Base-by-base conservation (phyloP, 2,888 invertebrate genomes). In the Drosophila fulvimacula region DNA sequence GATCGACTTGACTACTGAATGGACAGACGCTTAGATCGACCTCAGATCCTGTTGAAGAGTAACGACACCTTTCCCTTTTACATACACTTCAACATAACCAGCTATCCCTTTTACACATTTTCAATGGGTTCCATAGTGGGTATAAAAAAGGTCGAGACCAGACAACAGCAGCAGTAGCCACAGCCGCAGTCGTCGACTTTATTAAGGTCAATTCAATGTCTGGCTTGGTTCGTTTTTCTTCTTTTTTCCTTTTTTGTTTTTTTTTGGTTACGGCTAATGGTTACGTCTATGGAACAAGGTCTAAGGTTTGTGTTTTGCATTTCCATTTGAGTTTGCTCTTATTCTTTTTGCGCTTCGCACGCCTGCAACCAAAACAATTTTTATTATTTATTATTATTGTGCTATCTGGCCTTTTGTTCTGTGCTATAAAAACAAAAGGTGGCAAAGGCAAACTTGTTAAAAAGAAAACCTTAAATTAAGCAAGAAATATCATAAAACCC, bases 191-290 rank as follows among this genome's bases (percentile, higher is more conserved):
- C 76, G 82, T 76, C 79, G 81, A 82, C 74, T 82, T 88, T 81
- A 88, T 89, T 89, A 87, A 87, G 89, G 90, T 80, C 87, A 88
- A 81, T 86, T 88, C 78, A 82, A 80, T 89, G 82, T 82, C 87
- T 88, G 85, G 68, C 72, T 61, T 51, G 71, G 66, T 51, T 48
- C 48, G 46, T 30, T 48, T 48, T 48, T 30, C 30, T n/a, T 15
- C 11, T 30, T 48, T 15, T 17, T 24, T 46, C 77, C n/a, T n/a
- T n/a, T n/a, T n/a, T n/a, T n/a, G n/a, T n/a, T n/a, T n/a, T n/a
- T n/a, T n/a, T 72, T 69, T 63, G 76, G 79, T 81, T 76, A 74
- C 79, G 82, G 76, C 86, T 76, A 82, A 85, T 83, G 82, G 78
- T 73, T 78, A 78, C 73, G 84, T 69, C 71, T 58, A 66, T 68